These are phyloP conservation scores for Betta splendens DNA, from an alignment of 2,797 vertebrate species.

Conservation along the genomic window DNA sequence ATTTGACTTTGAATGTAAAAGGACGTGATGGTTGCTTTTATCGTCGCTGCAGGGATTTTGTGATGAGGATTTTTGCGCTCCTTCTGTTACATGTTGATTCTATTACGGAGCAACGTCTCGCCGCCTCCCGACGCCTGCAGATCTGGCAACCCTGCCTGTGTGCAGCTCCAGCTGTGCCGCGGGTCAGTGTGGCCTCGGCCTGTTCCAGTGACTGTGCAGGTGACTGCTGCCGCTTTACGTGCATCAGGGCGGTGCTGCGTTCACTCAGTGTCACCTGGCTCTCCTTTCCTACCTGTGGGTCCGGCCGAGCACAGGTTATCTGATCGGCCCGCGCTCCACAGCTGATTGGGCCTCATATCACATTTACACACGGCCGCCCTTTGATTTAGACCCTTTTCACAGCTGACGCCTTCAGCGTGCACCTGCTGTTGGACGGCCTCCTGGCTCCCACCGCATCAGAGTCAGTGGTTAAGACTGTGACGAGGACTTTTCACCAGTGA, in stretches of 20 bases:
- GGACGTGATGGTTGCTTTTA: too few relatives aligned
- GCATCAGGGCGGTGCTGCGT: conserved; percentile 53
- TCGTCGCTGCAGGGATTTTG: too few relatives aligned
- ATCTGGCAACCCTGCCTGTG: conserved; percentile 50
- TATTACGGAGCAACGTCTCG: conserved; percentile 63
- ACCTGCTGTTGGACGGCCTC: conserved; percentile 50
- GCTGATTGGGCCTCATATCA: conserved; percentile 57
- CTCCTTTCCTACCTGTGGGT: conserved; percentile 50
- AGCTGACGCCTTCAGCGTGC: conserved; percentile 47
- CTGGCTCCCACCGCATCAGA: not conserved
- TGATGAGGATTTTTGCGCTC: too few relatives aligned
- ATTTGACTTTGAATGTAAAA: conserved; percentile 23
- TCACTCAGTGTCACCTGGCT: conserved; percentile 74
- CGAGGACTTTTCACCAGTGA: not conserved
- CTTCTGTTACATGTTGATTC: conserved; percentile 71
- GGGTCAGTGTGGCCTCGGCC: too few relatives aligned
- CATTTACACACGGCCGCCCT: conserved; percentile 73
- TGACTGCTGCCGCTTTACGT: conserved; percentile 2
- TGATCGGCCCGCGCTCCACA: conserved; percentile 57
- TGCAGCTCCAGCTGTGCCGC: too few relatives aligned
- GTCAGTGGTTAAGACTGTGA: not conserved
- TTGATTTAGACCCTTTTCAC: conserved; percentile 67
- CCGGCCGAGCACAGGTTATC: conserved; percentile 58
- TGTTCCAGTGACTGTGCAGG: not conserved
- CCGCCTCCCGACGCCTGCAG: conserved; percentile 37